phyloP scores from a whole-genome alignment of 2,888 invertebrate genomes.

The Cistogaster globosa region DNA sequence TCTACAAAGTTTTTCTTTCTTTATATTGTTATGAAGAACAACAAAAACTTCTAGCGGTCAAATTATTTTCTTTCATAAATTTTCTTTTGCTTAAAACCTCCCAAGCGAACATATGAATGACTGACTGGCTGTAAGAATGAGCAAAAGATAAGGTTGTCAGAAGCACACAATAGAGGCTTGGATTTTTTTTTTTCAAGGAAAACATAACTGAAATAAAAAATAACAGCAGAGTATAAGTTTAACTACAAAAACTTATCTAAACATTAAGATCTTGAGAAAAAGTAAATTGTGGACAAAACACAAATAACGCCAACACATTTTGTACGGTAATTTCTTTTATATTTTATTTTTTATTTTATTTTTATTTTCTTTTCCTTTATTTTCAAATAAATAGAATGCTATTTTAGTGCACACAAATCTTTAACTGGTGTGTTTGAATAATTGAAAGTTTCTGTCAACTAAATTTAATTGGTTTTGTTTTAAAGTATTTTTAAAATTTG shows the following conservation, averaged over 20 bases:
- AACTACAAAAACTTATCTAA: constrained; percentile 3
- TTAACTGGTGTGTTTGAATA: too few species aligned
- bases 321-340: too few species aligned
- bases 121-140: constrained; percentile 1
- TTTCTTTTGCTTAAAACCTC: not conserved
- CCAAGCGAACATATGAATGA: constrained; percentile 23
- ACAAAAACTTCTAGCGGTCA: constrained; percentile 17
- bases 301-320: constrained; percentile 42
- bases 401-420: too few species aligned
- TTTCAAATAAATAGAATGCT: too few species aligned
- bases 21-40: not conserved
- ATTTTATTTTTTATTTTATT: too few species aligned
- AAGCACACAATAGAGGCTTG: constrained; percentile 4
- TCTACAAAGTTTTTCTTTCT: not conserved
- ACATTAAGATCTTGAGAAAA: constrained; percentile 9
- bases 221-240: not conserved
- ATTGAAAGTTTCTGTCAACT: too few species aligned
- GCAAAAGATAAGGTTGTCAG: constrained; percentile 19
- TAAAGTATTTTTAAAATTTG: too few species aligned
- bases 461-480: too few species aligned
- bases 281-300: not conserved
- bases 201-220: constrained; percentile 1
- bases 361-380: too few species aligned
- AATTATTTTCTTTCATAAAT: constrained; percentile 24
- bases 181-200: not conserved